These are phyloP conservation scores for Megamerina dolium DNA, from an alignment of 2,888 invertebrate genomes.

Conservation along the genomic window DNA sequence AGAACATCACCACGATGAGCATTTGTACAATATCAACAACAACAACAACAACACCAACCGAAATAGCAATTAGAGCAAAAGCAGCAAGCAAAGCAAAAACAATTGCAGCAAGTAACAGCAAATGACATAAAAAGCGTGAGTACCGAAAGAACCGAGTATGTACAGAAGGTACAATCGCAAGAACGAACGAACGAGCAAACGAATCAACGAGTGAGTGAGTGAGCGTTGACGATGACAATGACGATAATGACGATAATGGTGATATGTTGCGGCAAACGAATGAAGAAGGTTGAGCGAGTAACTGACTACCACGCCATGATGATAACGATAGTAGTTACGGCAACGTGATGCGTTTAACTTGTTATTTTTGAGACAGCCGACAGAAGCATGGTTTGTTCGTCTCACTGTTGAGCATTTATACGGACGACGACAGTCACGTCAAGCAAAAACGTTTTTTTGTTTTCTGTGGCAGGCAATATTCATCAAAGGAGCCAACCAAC, in stretches of 20 bases:
- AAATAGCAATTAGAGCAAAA: slow-evolving; percentile 5
- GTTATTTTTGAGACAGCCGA: no score
- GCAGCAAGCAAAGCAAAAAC: background rate
- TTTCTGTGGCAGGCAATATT: no score
- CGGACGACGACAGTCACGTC: no score
- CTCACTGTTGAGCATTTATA: no score
- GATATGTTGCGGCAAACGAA: slow-evolving; percentile 11
- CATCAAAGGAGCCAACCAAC: no score
- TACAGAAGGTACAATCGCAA: background rate
- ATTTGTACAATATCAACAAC: slow-evolving; percentile 4
- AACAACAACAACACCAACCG: no score
- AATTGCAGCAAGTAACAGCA: slow-evolving; percentile 5
- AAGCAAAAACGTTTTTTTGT: no score
- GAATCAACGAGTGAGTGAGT: slow-evolving; percentile 1
- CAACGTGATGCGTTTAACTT: no score
- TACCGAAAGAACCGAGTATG: slow-evolving; percentile 3
- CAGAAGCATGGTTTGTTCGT: no score
- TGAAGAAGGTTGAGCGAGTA: slow-evolving; percentile 8
- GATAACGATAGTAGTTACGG: background rate
- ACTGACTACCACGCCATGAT: background rate
- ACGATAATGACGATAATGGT: slow-evolving; percentile 1
- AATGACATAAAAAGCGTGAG: slow-evolving; percentile 5
- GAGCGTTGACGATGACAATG: slow-evolving; percentile 7
- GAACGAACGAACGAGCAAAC: background rate
- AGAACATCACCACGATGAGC: no score